Evolutionary conservation across 1,140 invertebrate genomes (phyloP), one percentile per base, ranked within the genome.

Genomic region (Luehdorfia chinensis): DNA sequence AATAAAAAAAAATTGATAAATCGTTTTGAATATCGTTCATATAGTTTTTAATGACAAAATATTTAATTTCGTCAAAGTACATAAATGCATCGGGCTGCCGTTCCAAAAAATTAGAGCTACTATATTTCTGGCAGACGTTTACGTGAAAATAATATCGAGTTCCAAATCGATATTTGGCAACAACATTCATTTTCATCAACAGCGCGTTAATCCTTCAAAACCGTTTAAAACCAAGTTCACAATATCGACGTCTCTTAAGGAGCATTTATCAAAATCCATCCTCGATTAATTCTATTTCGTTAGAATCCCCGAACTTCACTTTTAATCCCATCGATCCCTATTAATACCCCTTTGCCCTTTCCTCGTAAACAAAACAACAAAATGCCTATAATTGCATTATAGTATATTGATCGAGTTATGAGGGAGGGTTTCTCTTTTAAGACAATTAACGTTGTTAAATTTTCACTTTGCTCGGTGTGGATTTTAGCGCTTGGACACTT

Each of bases 251-350:
- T n/a, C n/a, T n/a, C n/a, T n/a, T n/a, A n/a, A n/a, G n/a, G n/a
- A n/a, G n/a, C n/a, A n/a, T n/a, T 70, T 64, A 66, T 69, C 61
- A 63, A 65, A 70, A 75, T 73, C 66, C 65, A 71, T 66, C 64
- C 64, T 63, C 69, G 62, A 75, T 72, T 75, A 75, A 75, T 75
- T 72, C 66, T 57, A 63, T 75, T 73, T 66, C 47, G 65, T 67
- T 69, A 53, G 63, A 75, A 75, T 75, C 71, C 62, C 59, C 21
- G 51, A 70, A 75, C 66, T 75, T 71, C 59, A 66, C 63, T 66
- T 63, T 66, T 74, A 75, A 75, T 74, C 74, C 69, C 51, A 73
- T 77, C 71, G 71, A 72, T 71, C 64, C 63, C 66, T 39, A 59
- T 66, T 67, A 67, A 64, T 69, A 15, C 14, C 30, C 15, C 43